phyloP scores from a whole-genome alignment of 2,113 vertebrate species.

The Pica pica region DNA sequence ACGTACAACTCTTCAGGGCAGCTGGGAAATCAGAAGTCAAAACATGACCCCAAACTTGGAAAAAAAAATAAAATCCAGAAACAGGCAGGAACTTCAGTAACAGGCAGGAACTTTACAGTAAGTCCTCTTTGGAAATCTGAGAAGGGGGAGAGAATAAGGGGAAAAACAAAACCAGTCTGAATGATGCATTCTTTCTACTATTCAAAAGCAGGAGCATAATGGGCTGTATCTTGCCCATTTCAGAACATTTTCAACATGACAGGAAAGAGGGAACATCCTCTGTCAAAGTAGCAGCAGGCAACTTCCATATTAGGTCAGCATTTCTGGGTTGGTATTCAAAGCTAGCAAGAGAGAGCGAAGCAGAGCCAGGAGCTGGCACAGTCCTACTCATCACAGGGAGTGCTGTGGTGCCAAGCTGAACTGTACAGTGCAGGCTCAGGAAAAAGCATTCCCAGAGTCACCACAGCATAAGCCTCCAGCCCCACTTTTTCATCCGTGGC shows the following conservation, averaged over 20 bases:
- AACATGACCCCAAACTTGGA: not conserved
- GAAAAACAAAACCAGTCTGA: not conserved
- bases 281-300: conserved; percentile 19
- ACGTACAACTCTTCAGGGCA: not conserved
- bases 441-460: conserved; percentile 14
- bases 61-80: not conserved
- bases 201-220: not conserved
- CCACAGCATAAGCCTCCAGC: not conserved
- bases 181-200: conserved; percentile 1
- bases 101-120: not conserved
- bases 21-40: not conserved
- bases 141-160: not conserved
- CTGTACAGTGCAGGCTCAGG: not conserved
- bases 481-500: not conserved
- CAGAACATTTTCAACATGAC: not conserved
- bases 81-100: not conserved
- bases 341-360: not conserved
- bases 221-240: not conserved
- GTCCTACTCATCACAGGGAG: not conserved
- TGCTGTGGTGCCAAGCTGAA: not conserved
- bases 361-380: conserved; percentile 33
- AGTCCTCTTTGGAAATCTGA: not conserved
- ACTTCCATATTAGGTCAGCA: conserved; percentile 58
- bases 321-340: conserved; percentile 43
- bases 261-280: conserved; percentile 20